Evolutionary conservation across 2,797 vertebrate genomes (phyloP).

Genomic region (Anabacerthia variegaticeps): DNA sequence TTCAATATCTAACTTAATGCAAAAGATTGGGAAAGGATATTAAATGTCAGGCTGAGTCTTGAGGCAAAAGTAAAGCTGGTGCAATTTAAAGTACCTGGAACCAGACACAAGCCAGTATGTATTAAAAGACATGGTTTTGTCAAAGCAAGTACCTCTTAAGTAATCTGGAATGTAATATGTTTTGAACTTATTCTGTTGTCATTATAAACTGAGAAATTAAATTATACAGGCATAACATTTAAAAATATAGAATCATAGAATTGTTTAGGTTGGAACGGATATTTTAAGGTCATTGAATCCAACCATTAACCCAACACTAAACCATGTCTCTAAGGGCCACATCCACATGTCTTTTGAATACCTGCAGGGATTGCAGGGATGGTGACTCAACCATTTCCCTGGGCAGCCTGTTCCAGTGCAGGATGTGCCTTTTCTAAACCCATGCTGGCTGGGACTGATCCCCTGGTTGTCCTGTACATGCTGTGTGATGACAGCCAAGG

Average conservation of each 20-base stretch:
- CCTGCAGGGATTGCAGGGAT: not conserved
- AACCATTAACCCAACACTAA: not conserved
- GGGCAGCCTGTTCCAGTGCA: not conserved
- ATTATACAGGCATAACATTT: not conserved
- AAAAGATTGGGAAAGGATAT: not conserved
- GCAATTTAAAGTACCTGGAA: not conserved
- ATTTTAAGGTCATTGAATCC: not conserved
- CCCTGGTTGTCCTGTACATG: not conserved
- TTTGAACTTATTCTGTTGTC: not conserved
- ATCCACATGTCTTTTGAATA: not conserved
- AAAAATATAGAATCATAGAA: not conserved
- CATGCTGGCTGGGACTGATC: not conserved
- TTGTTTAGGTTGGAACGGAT: not conserved
- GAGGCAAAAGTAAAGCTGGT: not conserved
- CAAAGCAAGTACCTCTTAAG: not conserved
- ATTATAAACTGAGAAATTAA: not conserved
- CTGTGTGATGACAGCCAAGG: not conserved
- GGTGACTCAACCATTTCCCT: not conserved
- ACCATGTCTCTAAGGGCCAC: too few species aligned
- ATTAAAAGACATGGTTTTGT: not conserved
- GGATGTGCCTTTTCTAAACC: not conserved
- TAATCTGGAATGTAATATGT: not conserved
- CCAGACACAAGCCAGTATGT: not conserved
- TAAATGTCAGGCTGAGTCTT: not conserved
- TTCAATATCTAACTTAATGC: constrained; percentile 14